Evolutionary conservation across 2,888 invertebrate species (phyloP).

Genomic region (Drosophila meridionalis): DNA sequence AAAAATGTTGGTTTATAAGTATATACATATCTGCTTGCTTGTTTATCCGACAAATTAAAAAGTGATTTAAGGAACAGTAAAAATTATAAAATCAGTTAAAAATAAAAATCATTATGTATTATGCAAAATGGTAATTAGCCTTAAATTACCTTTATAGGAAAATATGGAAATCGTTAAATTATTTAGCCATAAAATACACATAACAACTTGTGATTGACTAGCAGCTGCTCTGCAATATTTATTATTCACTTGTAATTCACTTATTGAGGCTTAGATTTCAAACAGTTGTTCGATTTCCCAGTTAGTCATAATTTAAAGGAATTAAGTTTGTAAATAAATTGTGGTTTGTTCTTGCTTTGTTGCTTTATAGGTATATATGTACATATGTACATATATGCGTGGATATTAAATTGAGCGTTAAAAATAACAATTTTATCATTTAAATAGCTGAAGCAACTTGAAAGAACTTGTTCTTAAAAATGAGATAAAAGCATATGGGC

Average conservation of each 20-base stretch:
- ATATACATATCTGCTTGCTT: neutral
- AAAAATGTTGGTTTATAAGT: neutral
- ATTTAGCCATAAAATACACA: neutral
- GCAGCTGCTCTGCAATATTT: neutral
- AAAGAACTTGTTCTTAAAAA: neutral
- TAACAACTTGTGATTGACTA: neutral
- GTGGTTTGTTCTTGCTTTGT: neutral
- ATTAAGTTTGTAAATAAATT: too few relatives aligned
- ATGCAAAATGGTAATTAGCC: conserved; percentile 18
- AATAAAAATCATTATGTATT: conserved; percentile 4
- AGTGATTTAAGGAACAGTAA: neutral
- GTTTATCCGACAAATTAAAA: conserved; percentile 3
- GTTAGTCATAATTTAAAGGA: neutral
- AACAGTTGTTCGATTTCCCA: neutral
- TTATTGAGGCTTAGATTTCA: neutral
- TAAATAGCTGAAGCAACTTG: neutral
- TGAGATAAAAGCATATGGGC: neutral
- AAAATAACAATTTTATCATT: neutral
- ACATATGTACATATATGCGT: neutral
- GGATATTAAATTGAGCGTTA: neutral
- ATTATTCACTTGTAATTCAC: neutral
- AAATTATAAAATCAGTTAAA: neutral
- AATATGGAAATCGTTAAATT: conserved; percentile 3
- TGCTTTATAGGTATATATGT: neutral
- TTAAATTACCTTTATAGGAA: neutral